Percentiles rank a stretch among this genome's conserved stretches.
phyloP scores from a whole-genome alignment of 2,888 invertebrate species.

The Orthosia gracilis region DNA sequence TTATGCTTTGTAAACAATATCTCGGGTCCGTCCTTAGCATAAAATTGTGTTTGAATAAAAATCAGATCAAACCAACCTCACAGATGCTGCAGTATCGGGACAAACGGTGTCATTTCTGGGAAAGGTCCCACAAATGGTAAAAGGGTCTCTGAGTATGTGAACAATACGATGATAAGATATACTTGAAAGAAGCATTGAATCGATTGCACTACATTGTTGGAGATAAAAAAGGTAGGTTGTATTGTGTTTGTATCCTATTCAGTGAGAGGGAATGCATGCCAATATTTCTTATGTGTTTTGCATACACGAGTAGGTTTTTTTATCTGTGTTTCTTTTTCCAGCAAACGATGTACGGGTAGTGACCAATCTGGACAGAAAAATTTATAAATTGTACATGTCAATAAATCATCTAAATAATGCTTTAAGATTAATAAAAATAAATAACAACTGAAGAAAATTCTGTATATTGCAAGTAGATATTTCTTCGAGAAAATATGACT shows the following conservation, averaged over 20 bases:
- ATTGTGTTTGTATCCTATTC: slow-evolving; percentile 20
- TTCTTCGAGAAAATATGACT: slow-evolving; percentile 51
- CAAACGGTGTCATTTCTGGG: slow-evolving; percentile 31
- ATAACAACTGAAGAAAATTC: slow-evolving; percentile 32
- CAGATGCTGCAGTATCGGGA: slow-evolving; percentile 42
- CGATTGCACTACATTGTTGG: slow-evolving; percentile 26
- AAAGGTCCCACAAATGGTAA: slow-evolving; percentile 29
- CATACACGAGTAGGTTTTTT: not conserved
- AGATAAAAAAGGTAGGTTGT: slow-evolving; percentile 46
- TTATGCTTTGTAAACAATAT: slow-evolving; percentile 80
- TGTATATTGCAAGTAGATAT: slow-evolving; percentile 39
- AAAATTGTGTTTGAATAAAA: slow-evolving; percentile 72
- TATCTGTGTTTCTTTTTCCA: not conserved
- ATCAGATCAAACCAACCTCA: slow-evolving; percentile 64
- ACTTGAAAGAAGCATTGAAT: slow-evolving; percentile 29
- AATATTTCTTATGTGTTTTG: slow-evolving; percentile 19
- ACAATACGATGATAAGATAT: slow-evolving; percentile 36
- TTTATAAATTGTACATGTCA: not conserved
- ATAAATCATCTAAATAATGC: not conserved
- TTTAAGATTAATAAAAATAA: slow-evolving; percentile 23
- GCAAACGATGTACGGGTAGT: too few relatives aligned
- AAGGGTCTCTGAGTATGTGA: slow-evolving; percentile 30
- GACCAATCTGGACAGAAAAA: too few relatives aligned
- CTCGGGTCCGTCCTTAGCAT: slow-evolving; percentile 61
- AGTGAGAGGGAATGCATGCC: slow-evolving; percentile 14